Evolutionary conservation across 2,888 invertebrate genomes (phyloP).

Genomic region (Electrophaes corylata): DNA sequence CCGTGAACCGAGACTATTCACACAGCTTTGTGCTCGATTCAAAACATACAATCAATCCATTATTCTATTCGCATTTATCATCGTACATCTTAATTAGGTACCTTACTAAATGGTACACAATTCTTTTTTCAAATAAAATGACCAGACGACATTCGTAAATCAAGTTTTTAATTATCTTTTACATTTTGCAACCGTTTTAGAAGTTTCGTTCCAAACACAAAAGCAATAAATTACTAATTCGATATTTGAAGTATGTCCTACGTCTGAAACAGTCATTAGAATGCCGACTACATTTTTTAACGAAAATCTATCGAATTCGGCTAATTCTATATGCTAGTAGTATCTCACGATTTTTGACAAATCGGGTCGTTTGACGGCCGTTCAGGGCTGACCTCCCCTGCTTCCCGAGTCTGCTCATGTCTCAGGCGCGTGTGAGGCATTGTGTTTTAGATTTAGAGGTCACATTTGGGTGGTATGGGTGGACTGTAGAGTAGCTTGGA

Average conservation of each 20-base stretch:
- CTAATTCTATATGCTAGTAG: slow-evolving; percentile 65
- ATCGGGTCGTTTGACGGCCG: slow-evolving; percentile 49
- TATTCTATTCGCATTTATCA: slow-evolving; percentile 25
- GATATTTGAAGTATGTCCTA: slow-evolving; percentile 71
- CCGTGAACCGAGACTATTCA: slow-evolving; percentile 57
- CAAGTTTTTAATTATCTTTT: slow-evolving; percentile 57
- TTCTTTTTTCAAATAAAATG: slow-evolving; percentile 42
- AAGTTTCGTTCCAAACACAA: slow-evolving; percentile 58
- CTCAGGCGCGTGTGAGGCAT: slow-evolving; percentile 35
- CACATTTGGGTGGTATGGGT: slow-evolving; percentile 42
- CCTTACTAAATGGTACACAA: slow-evolving; percentile 37
- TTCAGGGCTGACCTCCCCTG: slow-evolving; percentile 48
- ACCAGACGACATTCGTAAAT: slow-evolving; percentile 54
- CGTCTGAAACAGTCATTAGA: slow-evolving; percentile 58
- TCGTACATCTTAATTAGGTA: slow-evolving; percentile 32
- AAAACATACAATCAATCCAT: slow-evolving; percentile 32
- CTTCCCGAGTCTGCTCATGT: slow-evolving; percentile 45
- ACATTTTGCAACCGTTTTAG: slow-evolving; percentile 53
- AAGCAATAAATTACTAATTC: slow-evolving; percentile 71
- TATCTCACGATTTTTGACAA: slow-evolving; percentile 61
- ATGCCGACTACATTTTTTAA: slow-evolving; percentile 71
- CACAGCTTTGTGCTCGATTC: slow-evolving; percentile 53
- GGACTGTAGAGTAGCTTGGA: slow-evolving; percentile 43
- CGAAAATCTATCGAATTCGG: slow-evolving; percentile 59
- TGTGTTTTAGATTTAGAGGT: slow-evolving; percentile 39